Base-by-base conservation (phyloP, 2,888 invertebrate genomes). In the Eristalis arbustorum region DNA sequence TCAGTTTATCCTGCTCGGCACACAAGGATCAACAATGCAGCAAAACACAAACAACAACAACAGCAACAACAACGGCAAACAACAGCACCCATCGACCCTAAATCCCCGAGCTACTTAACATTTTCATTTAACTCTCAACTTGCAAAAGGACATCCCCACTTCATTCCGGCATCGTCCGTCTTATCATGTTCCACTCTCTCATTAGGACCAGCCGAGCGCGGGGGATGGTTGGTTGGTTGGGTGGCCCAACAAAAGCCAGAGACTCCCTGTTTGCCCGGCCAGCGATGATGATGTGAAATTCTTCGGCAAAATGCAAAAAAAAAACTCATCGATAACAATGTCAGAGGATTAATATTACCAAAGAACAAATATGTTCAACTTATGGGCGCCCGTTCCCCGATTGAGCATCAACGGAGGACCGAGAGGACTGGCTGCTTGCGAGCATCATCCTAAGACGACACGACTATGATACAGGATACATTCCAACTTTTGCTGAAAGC, bases 281-380 rank as follows among this genome's bases (percentile, higher is more conserved):
- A 69, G 6, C 42, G 42, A 79, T 68, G 69, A 85, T 73, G 76
- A 82, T 78, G 75, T 87, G 23, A 25, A 75, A 75, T 79, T 79
- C 62, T 62, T 68, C 72, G 74, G 63, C 78, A 79, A 75, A n/a
- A n/a, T n/a, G n/a, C n/a, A n/a, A n/a, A n/a, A n/a, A n/a, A n/a
- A 84, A 31, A 87, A 87, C 87, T 87, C 83, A 87, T 87, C 82
- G 87, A 87, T 87, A 87, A 87, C 83, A 87, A 87, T 87, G 87
- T 87, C 83, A 75, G 67, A 69, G 83, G 87, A 87, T 83, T 87
- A 87, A 72, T 87, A 79, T 87, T 75, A 87, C 79, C 83, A 79
- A 83, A 87, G 87, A 83, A 79, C 83, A 83, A 83, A 83, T 87
- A 83, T 82, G 66, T 63, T 72, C 64, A 74, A 72, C 72, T 72